A percentile compares a stretch with the other conserved stretches of the same genome.
Conservation (phyloP, 2,888 invertebrate species). For the Chydorus sphaericus region DNA sequence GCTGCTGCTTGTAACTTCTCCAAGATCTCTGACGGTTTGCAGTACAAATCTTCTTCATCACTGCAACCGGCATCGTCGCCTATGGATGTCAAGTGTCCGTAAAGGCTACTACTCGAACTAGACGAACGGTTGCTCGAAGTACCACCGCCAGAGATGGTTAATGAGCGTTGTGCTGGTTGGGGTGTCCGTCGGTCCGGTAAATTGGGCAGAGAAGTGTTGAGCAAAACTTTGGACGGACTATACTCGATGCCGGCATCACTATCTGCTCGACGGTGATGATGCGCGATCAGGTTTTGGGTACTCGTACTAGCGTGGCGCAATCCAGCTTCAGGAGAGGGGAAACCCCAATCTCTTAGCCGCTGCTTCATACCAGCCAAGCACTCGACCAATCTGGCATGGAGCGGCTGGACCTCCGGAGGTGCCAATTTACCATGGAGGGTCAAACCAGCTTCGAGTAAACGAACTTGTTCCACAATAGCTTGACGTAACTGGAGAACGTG, state of each 20-base stretch:
- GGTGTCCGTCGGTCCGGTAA: conserved; percentile 35
- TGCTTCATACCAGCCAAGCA: conserved; percentile 70
- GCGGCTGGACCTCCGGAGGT: conserved; percentile 72
- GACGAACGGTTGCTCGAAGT: conserved; percentile 23
- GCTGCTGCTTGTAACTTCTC: conserved; percentile 9
- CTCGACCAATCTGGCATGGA: conserved; percentile 77
- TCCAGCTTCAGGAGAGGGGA: conserved; percentile 64
- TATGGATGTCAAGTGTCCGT: conserved; percentile 38
- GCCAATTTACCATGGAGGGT: conserved; percentile 71
- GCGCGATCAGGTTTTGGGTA: background rate
- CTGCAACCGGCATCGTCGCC: conserved; percentile 7
- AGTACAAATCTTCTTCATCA: conserved; percentile 52
- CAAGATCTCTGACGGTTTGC: conserved; percentile 42
- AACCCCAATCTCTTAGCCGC: conserved; percentile 30
- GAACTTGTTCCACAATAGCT: conserved; percentile 29
- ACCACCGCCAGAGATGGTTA: conserved; percentile 1
- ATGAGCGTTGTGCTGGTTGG: conserved; percentile 13
- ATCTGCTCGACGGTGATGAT: conserved; percentile 12
- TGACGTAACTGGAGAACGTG: conserved; percentile 26
- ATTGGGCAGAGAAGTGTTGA: conserved; percentile 46
- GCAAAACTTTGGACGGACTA: background rate
- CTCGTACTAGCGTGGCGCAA: conserved; percentile 36
- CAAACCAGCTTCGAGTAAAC: conserved; percentile 60
- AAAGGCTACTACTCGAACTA: conserved; percentile 32
- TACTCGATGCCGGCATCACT: conserved; percentile 15